Evolutionary conservation across 2,888 invertebrate species (phyloP).

Genomic region (Stenolophus ochropezus): DNA sequence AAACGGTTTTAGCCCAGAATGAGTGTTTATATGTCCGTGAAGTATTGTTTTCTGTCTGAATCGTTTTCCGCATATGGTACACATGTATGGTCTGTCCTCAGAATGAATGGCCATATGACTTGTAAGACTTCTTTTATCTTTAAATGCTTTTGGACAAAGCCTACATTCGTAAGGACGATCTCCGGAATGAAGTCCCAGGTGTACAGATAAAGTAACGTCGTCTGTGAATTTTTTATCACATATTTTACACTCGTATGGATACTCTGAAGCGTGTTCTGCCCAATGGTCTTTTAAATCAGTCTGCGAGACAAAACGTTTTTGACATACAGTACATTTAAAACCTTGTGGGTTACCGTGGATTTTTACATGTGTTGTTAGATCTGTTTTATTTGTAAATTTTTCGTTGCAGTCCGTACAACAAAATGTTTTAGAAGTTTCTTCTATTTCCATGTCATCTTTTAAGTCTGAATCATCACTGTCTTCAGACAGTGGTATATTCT

Average conservation of each 20-base stretch:
- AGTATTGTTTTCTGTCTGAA: conserved; percentile 15
- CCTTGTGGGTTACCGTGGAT: background rate
- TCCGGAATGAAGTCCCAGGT: conserved; percentile 5
- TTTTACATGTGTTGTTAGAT: conserved; percentile 9
- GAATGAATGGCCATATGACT: conserved; percentile 24
- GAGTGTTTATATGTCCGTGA: conserved; percentile 21
- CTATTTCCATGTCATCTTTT: background rate
- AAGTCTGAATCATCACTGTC: background rate
- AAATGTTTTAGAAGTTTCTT: background rate
- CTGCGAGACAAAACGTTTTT: background rate
- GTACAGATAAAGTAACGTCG: conserved; percentile 2
- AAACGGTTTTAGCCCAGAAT: conserved; percentile 27
- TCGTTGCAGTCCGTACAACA: background rate
- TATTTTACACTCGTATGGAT: conserved; percentile 22
- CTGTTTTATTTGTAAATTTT: background rate
- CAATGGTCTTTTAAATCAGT: conserved; percentile 27
- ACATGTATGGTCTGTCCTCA: conserved; percentile 16
- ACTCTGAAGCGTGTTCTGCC: conserved; percentile 2
- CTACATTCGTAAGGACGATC: background rate
- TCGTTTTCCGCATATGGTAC: conserved; percentile 27
- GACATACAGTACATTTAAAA: conserved; percentile 13
- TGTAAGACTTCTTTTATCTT: conserved; percentile 16
- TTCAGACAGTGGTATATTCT: background rate
- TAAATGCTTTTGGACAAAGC: conserved; percentile 7
- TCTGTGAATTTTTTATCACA: conserved; percentile 35